A percentile compares a stretch with the other conserved stretches of the same genome.
These are phyloP conservation scores for Xiphophorus hellerii DNA, from an alignment of 2,113 vertebrate genomes.

Conservation along the genomic window DNA sequence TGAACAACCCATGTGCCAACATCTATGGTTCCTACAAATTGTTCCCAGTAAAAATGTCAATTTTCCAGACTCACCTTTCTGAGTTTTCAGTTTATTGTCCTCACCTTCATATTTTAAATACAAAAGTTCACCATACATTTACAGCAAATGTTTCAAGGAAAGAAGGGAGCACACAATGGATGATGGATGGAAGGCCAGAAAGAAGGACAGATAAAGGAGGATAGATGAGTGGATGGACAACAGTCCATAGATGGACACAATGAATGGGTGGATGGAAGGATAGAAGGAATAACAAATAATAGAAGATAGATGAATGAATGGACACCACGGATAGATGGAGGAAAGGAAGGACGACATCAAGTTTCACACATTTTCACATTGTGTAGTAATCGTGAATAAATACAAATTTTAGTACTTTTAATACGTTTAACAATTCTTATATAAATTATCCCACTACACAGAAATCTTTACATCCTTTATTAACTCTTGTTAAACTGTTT, in stretches of 20 bases:
- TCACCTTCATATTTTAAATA: background rate
- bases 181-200: too few species aligned
- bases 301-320: too few species aligned
- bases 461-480: background rate
- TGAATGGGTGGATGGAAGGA: too few species aligned
- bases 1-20: too few species aligned
- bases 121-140: background rate
- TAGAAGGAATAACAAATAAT: background rate
- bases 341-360: background rate
- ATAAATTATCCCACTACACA: background rate
- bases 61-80: too few species aligned
- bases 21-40: too few species aligned
- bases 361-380: background rate
- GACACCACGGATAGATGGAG: background rate
- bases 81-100: background rate
- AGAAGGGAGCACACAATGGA: background rate
- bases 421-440: background rate
- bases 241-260: too few species aligned
- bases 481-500: background rate
- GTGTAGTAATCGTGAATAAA: too few species aligned
- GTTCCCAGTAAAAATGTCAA: too few species aligned
- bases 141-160: too few species aligned
- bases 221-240: too few species aligned
- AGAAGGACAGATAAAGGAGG: too few species aligned
- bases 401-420: background rate